phyloP scores from a whole-genome alignment of 2,797 vertebrate genomes.

The Enteromius fasciolatus region DNA sequence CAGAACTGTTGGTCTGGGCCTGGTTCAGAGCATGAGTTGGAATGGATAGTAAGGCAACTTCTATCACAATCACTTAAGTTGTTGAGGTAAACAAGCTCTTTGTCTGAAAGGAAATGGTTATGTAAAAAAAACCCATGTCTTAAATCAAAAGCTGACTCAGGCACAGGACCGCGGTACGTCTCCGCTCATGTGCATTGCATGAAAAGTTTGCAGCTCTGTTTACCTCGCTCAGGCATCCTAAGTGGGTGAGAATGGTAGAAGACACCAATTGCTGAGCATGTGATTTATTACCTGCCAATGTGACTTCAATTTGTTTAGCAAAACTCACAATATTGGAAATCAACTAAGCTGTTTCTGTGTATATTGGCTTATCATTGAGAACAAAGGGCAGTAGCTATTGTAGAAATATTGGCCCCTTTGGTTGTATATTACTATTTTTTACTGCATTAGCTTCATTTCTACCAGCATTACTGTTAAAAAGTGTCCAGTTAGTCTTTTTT shows the following conservation, averaged over 20 bases:
- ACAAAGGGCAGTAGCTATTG: neutral
- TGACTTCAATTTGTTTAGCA: neutral
- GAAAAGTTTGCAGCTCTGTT: neutral
- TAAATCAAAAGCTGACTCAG: neutral
- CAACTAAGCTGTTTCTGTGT: neutral
- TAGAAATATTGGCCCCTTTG: neutral
- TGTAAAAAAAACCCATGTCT: neutral
- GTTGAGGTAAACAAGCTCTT: neutral
- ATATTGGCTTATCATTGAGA: neutral
- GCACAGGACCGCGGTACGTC: rapidly evolving
- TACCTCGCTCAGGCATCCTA: rapidly evolving
- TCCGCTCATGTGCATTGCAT: neutral
- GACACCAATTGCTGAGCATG: neutral
- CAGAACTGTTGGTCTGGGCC: neutral
- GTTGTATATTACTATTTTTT: neutral
- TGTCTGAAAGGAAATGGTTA: conserved; percentile 25
- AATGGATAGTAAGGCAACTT: neutral
- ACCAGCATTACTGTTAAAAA: conserved; percentile 11
- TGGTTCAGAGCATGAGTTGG: conserved; percentile 28
- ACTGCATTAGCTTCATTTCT: neutral
- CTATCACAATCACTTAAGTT: rapidly evolving
- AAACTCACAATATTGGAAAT: neutral
- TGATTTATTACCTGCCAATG: neutral
- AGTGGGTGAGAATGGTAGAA: neutral
- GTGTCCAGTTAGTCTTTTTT: neutral